Percentiles rank a stretch among this genome's conserved stretches.
These are phyloP conservation scores for Muscidifurax raptorellus DNA, from an alignment of 1,140 invertebrate genomes.

Conservation along the genomic window DNA sequence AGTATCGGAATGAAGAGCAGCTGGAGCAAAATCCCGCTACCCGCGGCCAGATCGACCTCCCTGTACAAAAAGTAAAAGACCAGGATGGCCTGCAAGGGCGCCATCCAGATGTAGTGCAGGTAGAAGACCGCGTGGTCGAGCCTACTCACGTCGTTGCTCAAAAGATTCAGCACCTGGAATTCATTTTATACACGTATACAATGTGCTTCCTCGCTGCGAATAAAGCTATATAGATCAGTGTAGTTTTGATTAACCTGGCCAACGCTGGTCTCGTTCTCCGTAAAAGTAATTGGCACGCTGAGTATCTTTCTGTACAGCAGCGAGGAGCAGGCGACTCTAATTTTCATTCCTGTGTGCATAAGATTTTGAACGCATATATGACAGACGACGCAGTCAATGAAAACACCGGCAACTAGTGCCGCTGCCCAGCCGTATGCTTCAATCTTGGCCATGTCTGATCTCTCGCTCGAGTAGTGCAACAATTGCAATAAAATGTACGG, in stretches of 20 bases:
- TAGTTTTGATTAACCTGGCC: slow-evolving; percentile 62
- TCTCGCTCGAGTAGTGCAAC: slow-evolving; percentile 81
- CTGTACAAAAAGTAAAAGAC: slow-evolving; percentile 86
- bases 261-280: slow-evolving; percentile 65
- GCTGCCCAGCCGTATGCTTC: slow-evolving; percentile 82
- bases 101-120: slow-evolving; percentile 87
- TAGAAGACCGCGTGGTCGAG: slow-evolving; percentile 83
- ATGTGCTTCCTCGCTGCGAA: background rate
- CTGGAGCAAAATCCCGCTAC: slow-evolving; percentile 87
- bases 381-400: slow-evolving; percentile 82
- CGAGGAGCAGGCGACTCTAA: slow-evolving; percentile 85
- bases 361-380: slow-evolving; percentile 88
- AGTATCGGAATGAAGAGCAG: slow-evolving; percentile 90
- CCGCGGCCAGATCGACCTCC: slow-evolving; percentile 83
- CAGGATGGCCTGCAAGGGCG: slow-evolving; percentile 86
- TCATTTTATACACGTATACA: background rate
- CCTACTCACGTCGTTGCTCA: slow-evolving; percentile 91
- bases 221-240: no score
- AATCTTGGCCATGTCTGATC: slow-evolving; percentile 67
- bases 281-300: slow-evolving; percentile 59
- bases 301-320: slow-evolving; percentile 88
- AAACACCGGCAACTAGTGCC: slow-evolving; percentile 82
- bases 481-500: slow-evolving; percentile 84
- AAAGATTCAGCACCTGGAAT: slow-evolving; percentile 93
- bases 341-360: slow-evolving; percentile 86